Base-by-base conservation (phyloP, 2,113 vertebrate species). In the Vulpes vulpes region DNA sequence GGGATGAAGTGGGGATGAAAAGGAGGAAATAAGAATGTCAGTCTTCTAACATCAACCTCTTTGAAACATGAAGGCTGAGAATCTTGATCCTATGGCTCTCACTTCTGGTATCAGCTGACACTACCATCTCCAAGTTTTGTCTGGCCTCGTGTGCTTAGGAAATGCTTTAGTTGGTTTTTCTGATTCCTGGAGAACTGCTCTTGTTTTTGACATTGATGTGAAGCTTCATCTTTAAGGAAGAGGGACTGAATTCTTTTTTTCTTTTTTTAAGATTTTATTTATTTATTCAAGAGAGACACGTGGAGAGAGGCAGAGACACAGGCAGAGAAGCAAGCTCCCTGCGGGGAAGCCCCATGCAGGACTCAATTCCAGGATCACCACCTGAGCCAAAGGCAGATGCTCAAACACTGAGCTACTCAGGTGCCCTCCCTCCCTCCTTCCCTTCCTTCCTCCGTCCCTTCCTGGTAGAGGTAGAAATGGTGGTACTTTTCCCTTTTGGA, bases 31-130 rank as follows among this genome's bases (percentile, higher is more conserved):
- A 59, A 38, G 38, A 94, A 6, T 11, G 17, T 62, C 35, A 90
- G 32, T 27, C 4, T 95, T 89, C 49, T 83, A 78, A 89, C 3
- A 27, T 1, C 11, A 69, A 53, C 8, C 20, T 59, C 57, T 64
- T 89, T 53, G n/a, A 92, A 60, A 35, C 8, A 9, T 9, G 49
- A 49, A 90, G 35, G 14, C 73, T 60, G 5, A 23, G 12, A 73
- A 64, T 67, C 57, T 81, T 94, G 55, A 69, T 73, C 27, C 30
- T 78, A 27, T 64, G 32, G 78, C 76, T 89, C 82, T 90, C 65
- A 96, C 78, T 95, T 73, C 76, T 89, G 71, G 82, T 69, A n/a
- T 65, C 53, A 27, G 25, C 35, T 64, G 71, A 91, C 43, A 73
- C 25, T 6, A 0, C 81, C 78, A 64, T 57, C 9, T 27, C 60